These are phyloP conservation scores for Sarcophaga carnaria DNA, from an alignment of 2,888 invertebrate species.

Conservation along the genomic window DNA sequence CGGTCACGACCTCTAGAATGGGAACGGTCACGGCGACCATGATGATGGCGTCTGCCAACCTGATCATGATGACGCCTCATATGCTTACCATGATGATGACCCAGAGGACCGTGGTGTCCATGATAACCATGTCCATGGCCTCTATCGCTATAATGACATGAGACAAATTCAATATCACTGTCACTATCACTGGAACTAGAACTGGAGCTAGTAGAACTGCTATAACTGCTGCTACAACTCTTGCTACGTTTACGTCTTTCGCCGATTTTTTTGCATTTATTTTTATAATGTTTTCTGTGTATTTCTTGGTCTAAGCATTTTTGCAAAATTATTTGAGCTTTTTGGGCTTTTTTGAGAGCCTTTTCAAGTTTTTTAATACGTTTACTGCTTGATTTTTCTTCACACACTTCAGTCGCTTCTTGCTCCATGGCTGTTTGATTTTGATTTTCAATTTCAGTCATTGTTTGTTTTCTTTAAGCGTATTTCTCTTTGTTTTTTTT, in stretches of 20 bases:
- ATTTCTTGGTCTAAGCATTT: conserved; percentile 61
- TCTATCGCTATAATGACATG: conserved; percentile 35
- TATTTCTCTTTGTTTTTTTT: not conserved
- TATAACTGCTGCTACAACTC: conserved; percentile 55
- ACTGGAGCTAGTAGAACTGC: conserved; percentile 69
- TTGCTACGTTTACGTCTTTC: conserved; percentile 19
- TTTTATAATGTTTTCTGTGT: conserved; percentile 48
- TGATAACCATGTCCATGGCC: not conserved
- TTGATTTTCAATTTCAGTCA: conserved; percentile 70
- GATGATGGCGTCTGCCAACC: conserved; percentile 43
- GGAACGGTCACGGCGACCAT: conserved; percentile 58
- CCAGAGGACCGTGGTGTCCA: conserved; percentile 14
- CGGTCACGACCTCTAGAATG: conserved; percentile 69
- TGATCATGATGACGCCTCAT: conserved; percentile 20
- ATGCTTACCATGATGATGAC: conserved; percentile 27
- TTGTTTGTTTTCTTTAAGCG: conserved; percentile 43
- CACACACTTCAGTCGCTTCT: conserved; percentile 47
- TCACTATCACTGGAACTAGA: conserved; percentile 43
- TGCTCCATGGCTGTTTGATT: conserved; percentile 39
- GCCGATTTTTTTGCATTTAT: conserved; percentile 67
- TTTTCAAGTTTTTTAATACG: conserved; percentile 56
- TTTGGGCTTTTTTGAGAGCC: conserved; percentile 74
- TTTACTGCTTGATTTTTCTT: conserved; percentile 8
- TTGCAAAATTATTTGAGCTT: conserved; percentile 73
- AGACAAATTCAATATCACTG: conserved; percentile 60